Conservation (phyloP, 23 tunicate genomes). For the Styela clava region DNA sequence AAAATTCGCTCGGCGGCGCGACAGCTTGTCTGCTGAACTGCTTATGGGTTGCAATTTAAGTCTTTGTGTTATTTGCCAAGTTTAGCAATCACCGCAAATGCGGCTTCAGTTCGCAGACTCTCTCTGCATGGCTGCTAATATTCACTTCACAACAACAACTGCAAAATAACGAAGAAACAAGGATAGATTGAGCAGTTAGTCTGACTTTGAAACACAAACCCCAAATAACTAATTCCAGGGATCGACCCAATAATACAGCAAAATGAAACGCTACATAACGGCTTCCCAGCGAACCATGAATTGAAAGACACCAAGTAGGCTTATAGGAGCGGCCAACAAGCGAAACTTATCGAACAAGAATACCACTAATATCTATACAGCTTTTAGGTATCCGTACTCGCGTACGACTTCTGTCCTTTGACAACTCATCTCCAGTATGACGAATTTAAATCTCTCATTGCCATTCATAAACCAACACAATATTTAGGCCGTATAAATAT, state of each 20-base stretch:
- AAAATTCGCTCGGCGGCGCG: neutral
- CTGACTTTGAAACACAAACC: neutral
- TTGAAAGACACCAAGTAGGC: too few species aligned
- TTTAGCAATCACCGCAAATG: neutral
- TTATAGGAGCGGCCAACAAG: too few species aligned
- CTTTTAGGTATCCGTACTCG: too few species aligned
- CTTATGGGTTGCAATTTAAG: neutral
- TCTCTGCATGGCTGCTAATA: neutral
- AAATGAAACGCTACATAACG: neutral
- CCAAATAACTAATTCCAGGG: neutral
- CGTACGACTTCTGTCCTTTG: too few species aligned
- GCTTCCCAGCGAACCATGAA: too few species aligned
- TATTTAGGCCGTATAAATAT: too few species aligned
- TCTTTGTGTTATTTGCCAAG: neutral
- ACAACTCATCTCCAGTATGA: neutral
- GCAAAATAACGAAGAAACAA: neutral
- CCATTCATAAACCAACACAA: neutral
- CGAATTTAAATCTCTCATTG: neutral
- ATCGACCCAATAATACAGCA: neutral
- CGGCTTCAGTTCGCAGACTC: conserved; percentile 8
- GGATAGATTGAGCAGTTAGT: neutral
- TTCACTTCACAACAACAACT: neutral
- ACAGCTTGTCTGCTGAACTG: neutral
- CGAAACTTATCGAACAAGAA: neutral
- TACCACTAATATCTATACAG: neutral